Percentiles rank a stretch among this genome's conserved stretches.
Evolutionary conservation across 2,113 vertebrate genomes (phyloP).

Genomic region (Toxostoma redivivum): DNA sequence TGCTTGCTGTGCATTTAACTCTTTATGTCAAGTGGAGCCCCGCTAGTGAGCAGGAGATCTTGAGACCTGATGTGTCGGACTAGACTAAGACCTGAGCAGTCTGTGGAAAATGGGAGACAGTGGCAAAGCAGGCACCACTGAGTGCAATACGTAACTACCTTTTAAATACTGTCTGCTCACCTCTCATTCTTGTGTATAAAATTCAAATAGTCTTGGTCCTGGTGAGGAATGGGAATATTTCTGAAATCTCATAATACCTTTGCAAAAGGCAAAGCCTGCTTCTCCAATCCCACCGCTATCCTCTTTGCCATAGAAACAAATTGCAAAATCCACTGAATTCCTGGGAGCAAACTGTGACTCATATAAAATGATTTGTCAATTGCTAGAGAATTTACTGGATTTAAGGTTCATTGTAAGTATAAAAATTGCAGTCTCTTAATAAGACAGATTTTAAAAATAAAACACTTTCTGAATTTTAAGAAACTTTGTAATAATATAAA

Average conservation of each 20-base stretch:
- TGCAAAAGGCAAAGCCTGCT: background rate
- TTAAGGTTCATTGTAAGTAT: background rate
- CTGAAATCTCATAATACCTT: background rate
- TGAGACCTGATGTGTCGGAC: accelerated
- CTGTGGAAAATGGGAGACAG: background rate
- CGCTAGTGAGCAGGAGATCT: background rate
- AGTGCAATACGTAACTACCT: background rate
- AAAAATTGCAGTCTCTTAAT: background rate
- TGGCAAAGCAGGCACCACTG: background rate
- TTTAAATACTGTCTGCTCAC: background rate
- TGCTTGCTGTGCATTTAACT: background rate
- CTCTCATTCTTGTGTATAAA: background rate
- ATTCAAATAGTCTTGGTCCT: background rate
- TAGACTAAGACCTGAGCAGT: background rate
- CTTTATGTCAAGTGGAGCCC: background rate
- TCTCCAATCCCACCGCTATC: background rate
- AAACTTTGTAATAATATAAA: constrained; percentile 34
- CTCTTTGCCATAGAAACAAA: constrained; percentile 1
- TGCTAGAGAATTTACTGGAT: background rate
- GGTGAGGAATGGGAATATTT: background rate
- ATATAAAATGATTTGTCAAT: background rate
- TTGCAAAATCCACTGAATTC: background rate
- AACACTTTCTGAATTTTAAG: background rate
- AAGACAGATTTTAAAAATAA: constrained; percentile 15
- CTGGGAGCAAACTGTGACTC: background rate